Conservation (phyloP, 30 jellyfish, hydroid and myxozoan genomes). For the Turritopsis rubra region DNA sequence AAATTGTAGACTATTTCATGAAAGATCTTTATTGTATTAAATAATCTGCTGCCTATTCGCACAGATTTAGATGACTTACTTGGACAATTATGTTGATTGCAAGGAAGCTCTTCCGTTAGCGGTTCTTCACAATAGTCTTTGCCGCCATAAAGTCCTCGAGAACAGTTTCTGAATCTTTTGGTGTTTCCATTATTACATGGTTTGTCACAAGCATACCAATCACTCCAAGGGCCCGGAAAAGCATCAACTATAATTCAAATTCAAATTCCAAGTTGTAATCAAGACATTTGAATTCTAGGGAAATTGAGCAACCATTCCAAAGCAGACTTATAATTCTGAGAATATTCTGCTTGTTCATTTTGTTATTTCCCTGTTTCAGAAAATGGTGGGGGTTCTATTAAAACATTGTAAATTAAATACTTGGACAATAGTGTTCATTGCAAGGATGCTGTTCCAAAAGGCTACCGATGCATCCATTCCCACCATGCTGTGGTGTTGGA, state of each 20-base stretch:
- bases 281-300: no score
- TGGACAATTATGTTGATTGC: neutral
- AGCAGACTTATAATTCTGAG: no score
- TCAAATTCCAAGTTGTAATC: neutral
- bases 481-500: conserved; percentile 26
- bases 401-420: neutral
- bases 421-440: conserved; percentile 26
- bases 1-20: no score
- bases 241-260: neutral
- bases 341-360: no score
- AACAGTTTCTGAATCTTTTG: neutral
- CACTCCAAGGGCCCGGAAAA: neutral
- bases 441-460: neutral
- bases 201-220: conserved; percentile 7
- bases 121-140: neutral
- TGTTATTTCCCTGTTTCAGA: no score
- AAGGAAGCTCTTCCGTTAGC: neutral
- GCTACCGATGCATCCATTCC: conserved; percentile 9
- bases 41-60: no score
- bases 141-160: neutral
- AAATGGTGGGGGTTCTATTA: neutral
- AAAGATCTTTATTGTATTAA: no score
- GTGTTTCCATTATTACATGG: neutral
- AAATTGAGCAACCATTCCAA: no score
- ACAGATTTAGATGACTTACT: no score